Conservation (phyloP, 2,113 vertebrate genomes). For the Pelobates fuscus region DNA sequence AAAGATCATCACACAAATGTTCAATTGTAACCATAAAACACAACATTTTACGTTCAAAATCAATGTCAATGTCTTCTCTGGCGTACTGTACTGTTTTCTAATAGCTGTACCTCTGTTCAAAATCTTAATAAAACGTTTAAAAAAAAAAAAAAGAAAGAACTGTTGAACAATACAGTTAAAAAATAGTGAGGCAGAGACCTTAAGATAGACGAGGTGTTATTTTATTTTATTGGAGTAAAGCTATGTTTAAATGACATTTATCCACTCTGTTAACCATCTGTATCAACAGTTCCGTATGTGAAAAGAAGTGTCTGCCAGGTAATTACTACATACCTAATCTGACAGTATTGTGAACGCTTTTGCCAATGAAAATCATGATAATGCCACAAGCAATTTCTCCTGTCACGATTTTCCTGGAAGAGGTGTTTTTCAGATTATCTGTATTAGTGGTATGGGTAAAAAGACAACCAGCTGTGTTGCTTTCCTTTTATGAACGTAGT, state of each 20-base stretch:
- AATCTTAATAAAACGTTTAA: too few relatives aligned
- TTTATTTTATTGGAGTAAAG: background rate
- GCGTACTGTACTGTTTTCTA: too few relatives aligned
- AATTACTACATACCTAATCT: slow-evolving; percentile 44
- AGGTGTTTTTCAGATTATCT: slow-evolving; percentile 30
- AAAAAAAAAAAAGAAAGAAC: too few relatives aligned
- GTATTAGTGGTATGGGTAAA: slow-evolving; percentile 17
- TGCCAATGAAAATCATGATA: slow-evolving; percentile 42
- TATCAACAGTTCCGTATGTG: slow-evolving; percentile 30
- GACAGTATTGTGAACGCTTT: slow-evolving; percentile 44
- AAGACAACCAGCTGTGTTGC: slow-evolving; percentile 20
- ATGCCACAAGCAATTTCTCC: slow-evolving; percentile 38
- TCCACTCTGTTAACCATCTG: slow-evolving; percentile 34
- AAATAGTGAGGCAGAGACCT: too few relatives aligned
- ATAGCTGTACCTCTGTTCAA: too few relatives aligned
- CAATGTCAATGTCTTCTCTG: too few relatives aligned
- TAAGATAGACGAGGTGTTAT: background rate
- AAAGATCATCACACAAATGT: too few relatives aligned
- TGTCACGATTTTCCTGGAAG: slow-evolving; percentile 31
- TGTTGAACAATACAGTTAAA: too few relatives aligned
- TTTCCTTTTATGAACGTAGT: background rate
- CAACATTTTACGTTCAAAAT: too few relatives aligned
- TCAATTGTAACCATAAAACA: too few relatives aligned
- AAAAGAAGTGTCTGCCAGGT: slow-evolving; percentile 40
- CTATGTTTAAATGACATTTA: slow-evolving; percentile 28